A percentile compares a stretch with the other conserved stretches of the same genome.
Conservation (phyloP, 2,113 vertebrate genomes). For the Pagrus major region DNA sequence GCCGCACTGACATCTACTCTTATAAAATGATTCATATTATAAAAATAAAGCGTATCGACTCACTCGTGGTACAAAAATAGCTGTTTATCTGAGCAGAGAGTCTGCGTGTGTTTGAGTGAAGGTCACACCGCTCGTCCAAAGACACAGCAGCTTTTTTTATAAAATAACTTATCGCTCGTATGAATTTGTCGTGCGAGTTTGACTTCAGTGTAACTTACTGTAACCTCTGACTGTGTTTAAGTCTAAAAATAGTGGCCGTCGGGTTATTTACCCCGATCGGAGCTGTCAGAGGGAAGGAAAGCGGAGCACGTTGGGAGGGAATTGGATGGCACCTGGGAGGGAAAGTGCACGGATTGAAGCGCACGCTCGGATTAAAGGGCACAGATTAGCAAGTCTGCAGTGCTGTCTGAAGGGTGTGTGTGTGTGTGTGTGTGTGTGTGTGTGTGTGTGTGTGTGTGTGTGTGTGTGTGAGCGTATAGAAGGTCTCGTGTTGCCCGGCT, state of each 20-base stretch:
- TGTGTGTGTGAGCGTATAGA: conserved; percentile 26
- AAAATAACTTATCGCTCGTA: too few relatives aligned
- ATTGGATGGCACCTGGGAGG: conserved; percentile 42
- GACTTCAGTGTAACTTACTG: neutral
- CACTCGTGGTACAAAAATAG: neutral
- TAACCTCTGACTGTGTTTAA: conserved; percentile 24
- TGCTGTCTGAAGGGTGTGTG: neutral
- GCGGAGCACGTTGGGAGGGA: neutral
- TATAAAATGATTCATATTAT: conserved; percentile 1
- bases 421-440: conserved; percentile 32
- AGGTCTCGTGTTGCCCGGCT: conserved; percentile 53
- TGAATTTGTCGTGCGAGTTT: neutral
- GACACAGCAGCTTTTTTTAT: neutral
- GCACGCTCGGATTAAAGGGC: conserved; percentile 53
- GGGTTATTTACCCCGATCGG: conserved; percentile 39
- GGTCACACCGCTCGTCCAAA: neutral
- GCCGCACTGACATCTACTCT: neutral
- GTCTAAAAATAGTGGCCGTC: conserved; percentile 11
- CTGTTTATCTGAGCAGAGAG: neutral
- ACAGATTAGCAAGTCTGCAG: conserved; percentile 46
- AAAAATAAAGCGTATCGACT: neutral
- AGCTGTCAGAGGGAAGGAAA: conserved; percentile 16
- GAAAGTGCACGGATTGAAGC: conserved; percentile 42
- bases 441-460: conserved; percentile 27
- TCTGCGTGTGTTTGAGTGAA: neutral